phyloP scores from a whole-genome alignment of 2,797 vertebrate species.

The Falco cherrug region DNA sequence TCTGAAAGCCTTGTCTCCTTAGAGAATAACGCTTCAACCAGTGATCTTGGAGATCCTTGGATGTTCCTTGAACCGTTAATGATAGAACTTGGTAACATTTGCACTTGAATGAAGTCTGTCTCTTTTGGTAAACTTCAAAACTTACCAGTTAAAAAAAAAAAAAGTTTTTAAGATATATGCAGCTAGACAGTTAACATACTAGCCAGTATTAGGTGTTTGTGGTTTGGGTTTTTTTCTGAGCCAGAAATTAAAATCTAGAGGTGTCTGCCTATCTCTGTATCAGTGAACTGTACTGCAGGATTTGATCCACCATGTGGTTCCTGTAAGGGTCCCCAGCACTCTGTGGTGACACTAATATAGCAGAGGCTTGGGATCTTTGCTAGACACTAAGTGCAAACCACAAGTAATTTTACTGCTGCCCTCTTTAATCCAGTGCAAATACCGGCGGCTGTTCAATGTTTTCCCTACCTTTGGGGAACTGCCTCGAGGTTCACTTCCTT shows the following conservation, averaged over 20 bases:
- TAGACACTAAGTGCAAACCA: neutral
- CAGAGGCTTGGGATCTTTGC: neutral
- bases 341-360: neutral
- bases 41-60: neutral
- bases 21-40: neutral
- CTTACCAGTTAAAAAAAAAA: neutral
- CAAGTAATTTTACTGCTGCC: neutral
- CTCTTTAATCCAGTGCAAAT: neutral
- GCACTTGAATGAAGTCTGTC: neutral
- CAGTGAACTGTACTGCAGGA: neutral
- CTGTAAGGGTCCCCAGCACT: neutral
- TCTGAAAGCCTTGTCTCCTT: neutral
- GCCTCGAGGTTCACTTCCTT: neutral
- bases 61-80: neutral
- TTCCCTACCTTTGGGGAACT: neutral
- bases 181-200: neutral
- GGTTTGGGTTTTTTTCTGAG: neutral
- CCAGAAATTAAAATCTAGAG: neutral
- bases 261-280: neutral
- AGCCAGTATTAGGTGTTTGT: neutral
- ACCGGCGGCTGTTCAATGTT: fast-evolving
- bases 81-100: neutral
- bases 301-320: neutral
- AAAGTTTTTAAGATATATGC: neutral
- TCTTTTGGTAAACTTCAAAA: neutral